These are phyloP conservation scores for Megathymus violae DNA, from an alignment of 1,140 invertebrate species.

Conservation along the genomic window DNA sequence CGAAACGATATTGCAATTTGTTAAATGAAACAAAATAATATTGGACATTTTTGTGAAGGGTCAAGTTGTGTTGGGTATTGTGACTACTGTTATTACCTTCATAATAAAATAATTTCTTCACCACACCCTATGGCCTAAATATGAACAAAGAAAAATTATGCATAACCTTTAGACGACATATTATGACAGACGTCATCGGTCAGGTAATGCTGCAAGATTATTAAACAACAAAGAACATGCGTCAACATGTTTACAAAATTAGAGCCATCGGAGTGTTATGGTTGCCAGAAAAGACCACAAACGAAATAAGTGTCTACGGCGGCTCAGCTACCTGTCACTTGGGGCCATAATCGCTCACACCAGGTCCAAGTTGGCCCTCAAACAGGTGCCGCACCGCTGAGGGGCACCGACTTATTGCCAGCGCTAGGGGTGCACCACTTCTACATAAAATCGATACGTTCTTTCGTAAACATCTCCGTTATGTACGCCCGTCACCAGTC, in stretches of 20 bases:
- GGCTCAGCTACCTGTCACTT: too few relatives aligned
- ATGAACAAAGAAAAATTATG: background rate
- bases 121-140: background rate
- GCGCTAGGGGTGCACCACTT: slow-evolving; percentile 39
- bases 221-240: background rate
- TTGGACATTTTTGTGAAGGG: background rate
- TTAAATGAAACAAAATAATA: slow-evolving; percentile 12
- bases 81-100: background rate
- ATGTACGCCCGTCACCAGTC: slow-evolving; percentile 7
- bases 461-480: slow-evolving; percentile 41
- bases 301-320: slow-evolving; percentile 18
- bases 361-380: background rate
- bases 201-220: too few relatives aligned
- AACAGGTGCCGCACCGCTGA: background rate
- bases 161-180: background rate
- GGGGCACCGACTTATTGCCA: slow-evolving; percentile 32
- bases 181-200: background rate
- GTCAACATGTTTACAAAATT: background rate
- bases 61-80: background rate
- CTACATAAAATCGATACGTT: slow-evolving; percentile 52
- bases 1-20: slow-evolving; percentile 28
- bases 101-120: background rate
- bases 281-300: slow-evolving; percentile 15
- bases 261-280: background rate
- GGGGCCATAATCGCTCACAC: too few relatives aligned